Base-by-base conservation (phyloP, 2,797 vertebrate genomes). In the Falco peregrinus region DNA sequence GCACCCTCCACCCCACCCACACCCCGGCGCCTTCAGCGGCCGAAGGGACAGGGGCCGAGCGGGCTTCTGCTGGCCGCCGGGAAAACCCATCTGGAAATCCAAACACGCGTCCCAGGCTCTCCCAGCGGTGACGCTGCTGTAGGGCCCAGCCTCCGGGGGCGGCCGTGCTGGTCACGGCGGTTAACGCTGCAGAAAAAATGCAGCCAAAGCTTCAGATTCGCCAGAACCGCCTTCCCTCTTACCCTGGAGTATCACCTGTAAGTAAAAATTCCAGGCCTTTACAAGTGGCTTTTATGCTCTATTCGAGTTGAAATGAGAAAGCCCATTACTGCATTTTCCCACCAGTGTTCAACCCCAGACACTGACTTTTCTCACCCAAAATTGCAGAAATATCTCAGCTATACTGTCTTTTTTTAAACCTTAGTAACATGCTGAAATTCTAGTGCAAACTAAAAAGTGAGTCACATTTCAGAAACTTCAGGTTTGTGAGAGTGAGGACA, bases 281-380 rank as follows among this genome's bases (percentile, higher is more conserved):
- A 8, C 20, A 18, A 53, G 41, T 13, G 33, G 9, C 28, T 57
- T 64, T 73, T n/a, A 9, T 1, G 3, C 31, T 45, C 60, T 15
- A 4, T 67, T 70, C 14, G 63, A 47, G 22, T 24, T 33, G 16
- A 60, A 80, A 28, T 2, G 3, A 74, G 22, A 67, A 54, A 77
- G n/a, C 16, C 0, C 0, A 1, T 64, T 54, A 6, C 18, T 16
- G 1, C 25, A 0, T 21, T 6, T 22, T 47, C 26, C 11, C 29
- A 2, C 28, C 16, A 4, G 1, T 5, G 14, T 33, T 47, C 80
- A 82, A 29, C 33, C 7, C 7, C 22, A 5, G 21, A 17, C 11
- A 2, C 21, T 11, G 43, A 13, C 13, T n/a, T 68, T 68, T 29
- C 25, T 51, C 45, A 8, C 41, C 19, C 29, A 21, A 7, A 74